Base-by-base conservation (phyloP, 2,888 invertebrate species). In the Oegoconia quadripuncta region DNA sequence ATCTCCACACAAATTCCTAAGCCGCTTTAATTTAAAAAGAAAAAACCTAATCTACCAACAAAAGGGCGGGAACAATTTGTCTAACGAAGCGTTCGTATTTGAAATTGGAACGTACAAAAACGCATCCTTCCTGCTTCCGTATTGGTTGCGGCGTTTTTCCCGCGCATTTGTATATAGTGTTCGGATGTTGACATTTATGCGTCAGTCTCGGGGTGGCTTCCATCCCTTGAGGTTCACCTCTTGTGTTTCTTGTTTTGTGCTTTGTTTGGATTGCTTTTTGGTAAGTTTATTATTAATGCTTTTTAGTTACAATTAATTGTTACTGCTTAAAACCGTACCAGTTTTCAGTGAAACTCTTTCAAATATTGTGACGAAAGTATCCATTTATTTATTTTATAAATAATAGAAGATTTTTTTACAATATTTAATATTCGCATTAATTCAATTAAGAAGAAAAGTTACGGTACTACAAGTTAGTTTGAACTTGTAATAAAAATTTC, bases 41-140 rank as follows among this genome's bases (percentile, higher is more conserved):
- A 44, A 42, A 62, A 44, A 46, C 45, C 46, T 55, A 57, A 56
- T 54, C 45, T 45, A 38, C 42, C 55, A 61, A 80, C 75, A 80
- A 80, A 65, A 71, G 74, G 69, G 71, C 63, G 69, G 65, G 53
- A 64, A 75, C 75, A 74, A 78, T 80, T 74, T 72, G 75, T 48
- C 62, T 77, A 79, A 75, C 72, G 73, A 66, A 81, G 68, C 83
- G 80, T 73, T 69, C 48, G 48, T 60, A 69, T 75, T 74, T 70
- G 61, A 70, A 75, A 67, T 68, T 73, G 65, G 62, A 60, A 53
- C 48, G 34, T 54, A 51, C 67, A 35, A 79, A 81, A 81, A 79
- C 71, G 59, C 70, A 75, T 76, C 79, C 71, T 81, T 81, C 83
- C 83, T 77, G 50, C 62, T 84, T 84, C 84, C 84, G 77, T 54